Percentiles rank a stretch among this genome's conserved stretches.
These are phyloP conservation scores for Meteorus colon DNA, from an alignment of 2,888 invertebrate species.

Conservation along the genomic window DNA sequence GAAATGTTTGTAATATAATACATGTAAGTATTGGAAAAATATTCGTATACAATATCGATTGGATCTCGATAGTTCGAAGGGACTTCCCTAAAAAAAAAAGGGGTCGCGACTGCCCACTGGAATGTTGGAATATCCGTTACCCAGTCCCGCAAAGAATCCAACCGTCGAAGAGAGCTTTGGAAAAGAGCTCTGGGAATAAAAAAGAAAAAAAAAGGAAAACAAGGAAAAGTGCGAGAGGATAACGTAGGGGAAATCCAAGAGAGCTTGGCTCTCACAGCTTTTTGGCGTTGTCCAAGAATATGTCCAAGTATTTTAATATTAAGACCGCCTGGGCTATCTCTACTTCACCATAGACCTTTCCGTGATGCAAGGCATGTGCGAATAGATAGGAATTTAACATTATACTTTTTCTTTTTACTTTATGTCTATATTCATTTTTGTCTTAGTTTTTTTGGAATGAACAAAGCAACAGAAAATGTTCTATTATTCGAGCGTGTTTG, in stretches of 20 bases:
- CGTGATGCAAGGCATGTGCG: slow-evolving; percentile 16
- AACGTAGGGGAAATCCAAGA: neutral
- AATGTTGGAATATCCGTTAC: slow-evolving; percentile 19
- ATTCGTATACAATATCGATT: slow-evolving; percentile 18
- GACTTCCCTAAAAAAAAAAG: neutral
- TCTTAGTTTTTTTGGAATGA: neutral
- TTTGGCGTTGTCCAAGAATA: slow-evolving; percentile 27
- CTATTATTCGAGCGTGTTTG: neutral
- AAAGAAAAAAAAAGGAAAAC: neutral
- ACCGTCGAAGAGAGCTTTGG: neutral
- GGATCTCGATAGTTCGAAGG: neutral
- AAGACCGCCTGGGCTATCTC: neutral
- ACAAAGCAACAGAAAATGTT: neutral
- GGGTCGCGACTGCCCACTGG: slow-evolving; percentile 4
- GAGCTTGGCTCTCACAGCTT: neutral
- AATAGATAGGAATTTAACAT: slow-evolving; percentile 30
- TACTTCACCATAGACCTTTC: neutral
- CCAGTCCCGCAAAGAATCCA: neutral
- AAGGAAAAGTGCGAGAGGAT: neutral
- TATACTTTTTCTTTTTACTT: slow-evolving; percentile 39
- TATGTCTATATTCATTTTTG: neutral
- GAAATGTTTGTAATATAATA: neutral
- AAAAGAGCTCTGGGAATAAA: neutral
- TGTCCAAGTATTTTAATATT: slow-evolving; percentile 43
- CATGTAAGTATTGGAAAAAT: slow-evolving; percentile 7